Percentiles rank a stretch among this genome's conserved stretches.
phyloP scores from a whole-genome alignment of 2,888 invertebrate species.

The Eupithecia dodoneata region DNA sequence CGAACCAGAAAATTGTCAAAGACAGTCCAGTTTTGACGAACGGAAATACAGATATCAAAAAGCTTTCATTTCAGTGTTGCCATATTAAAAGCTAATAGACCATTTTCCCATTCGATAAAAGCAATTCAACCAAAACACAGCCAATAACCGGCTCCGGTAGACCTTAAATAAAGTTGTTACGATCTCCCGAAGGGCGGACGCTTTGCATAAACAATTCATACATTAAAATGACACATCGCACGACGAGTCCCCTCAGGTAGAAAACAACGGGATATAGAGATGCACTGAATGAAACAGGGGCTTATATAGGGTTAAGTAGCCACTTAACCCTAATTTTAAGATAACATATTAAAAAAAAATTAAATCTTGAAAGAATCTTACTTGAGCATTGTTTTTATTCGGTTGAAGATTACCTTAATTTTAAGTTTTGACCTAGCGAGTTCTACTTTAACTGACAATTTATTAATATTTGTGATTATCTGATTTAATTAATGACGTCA shows the following conservation, averaged over 20 bases:
- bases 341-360: too few relatives aligned
- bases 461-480: too few relatives aligned
- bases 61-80: neutral
- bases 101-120: conserved; percentile 4
- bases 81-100: neutral
- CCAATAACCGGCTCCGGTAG: conserved; percentile 17
- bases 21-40: neutral
- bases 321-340: too few relatives aligned
- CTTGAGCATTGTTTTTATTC: too few relatives aligned
- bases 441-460: too few relatives aligned
- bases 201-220: conserved; percentile 44
- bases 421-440: too few relatives aligned
- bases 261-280: neutral
- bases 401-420: too few relatives aligned
- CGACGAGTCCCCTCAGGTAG: conserved; percentile 7
- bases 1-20: too few relatives aligned
- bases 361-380: too few relatives aligned
- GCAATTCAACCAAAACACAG: conserved; percentile 14
- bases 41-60: neutral
- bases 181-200: conserved; percentile 27
- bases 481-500: too few relatives aligned
- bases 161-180: conserved; percentile 37
- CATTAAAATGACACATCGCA: conserved; percentile 41
- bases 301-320: too few relatives aligned
- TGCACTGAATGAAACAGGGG: neutral